phyloP scores from a whole-genome alignment of 1,140 invertebrate genomes.

The Aphelinus certus region DNA sequence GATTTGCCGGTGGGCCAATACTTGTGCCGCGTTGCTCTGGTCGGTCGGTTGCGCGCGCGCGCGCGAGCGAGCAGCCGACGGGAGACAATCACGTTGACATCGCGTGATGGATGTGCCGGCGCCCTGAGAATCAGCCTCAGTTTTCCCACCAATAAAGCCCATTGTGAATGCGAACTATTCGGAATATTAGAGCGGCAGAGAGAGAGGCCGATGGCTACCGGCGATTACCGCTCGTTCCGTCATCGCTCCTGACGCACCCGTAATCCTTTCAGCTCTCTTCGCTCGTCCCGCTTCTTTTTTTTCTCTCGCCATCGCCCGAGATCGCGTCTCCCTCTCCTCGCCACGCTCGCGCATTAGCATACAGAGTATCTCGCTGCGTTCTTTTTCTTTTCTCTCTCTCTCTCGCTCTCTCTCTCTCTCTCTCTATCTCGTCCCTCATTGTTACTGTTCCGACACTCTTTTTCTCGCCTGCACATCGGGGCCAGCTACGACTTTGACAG shows the following conservation, averaged over 20 bases:
- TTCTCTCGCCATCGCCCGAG: background rate
- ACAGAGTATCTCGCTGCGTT: background rate
- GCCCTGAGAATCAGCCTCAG: slow-evolving; percentile 57
- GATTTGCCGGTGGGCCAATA: slow-evolving; percentile 52
- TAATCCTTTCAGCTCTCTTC: slow-evolving; percentile 61
- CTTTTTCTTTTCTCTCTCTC: slow-evolving; percentile 1
- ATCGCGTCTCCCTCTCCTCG: slow-evolving; percentile 15
- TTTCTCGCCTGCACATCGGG: background rate
- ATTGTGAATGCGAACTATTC: slow-evolving; percentile 68
- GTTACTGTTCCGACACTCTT: slow-evolving; percentile 9
- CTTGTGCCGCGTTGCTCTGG: slow-evolving; percentile 48
- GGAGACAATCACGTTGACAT: slow-evolving; percentile 67
- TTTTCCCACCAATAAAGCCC: slow-evolving; percentile 65
- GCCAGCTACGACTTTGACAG: background rate
- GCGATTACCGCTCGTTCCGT: slow-evolving; percentile 58
- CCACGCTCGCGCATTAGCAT: slow-evolving; percentile 34
- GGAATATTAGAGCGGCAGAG: slow-evolving; percentile 62
- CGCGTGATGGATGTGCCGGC: slow-evolving; percentile 63
- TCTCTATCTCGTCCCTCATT: slow-evolving; percentile 25
- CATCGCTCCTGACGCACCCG: slow-evolving; percentile 64
- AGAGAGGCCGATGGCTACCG: slow-evolving; percentile 9
- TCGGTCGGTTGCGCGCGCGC: slow-evolving; percentile 18
- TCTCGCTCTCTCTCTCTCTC: background rate
- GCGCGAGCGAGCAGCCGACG: slow-evolving; percentile 40
- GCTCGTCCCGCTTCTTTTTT: background rate